Percentiles rank a stretch among this genome's conserved stretches.
These are phyloP conservation scores for Siphamia tubifer DNA, from an alignment of 2,113 vertebrate species.

Conservation along the genomic window DNA sequence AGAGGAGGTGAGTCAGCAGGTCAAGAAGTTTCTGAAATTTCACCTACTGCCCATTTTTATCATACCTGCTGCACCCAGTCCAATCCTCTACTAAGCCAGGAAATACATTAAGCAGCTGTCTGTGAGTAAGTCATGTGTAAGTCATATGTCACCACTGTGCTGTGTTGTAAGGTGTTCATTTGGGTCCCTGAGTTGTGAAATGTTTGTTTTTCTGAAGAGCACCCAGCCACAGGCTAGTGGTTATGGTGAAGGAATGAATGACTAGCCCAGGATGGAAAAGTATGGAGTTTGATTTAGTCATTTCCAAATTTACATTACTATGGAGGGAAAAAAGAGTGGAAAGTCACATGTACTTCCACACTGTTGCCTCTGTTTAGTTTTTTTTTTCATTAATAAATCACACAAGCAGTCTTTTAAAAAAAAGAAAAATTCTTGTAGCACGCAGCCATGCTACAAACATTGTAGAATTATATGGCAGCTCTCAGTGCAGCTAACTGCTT, in stretches of 20 bases:
- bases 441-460: too few species aligned
- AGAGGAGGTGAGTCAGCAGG: slow-evolving; percentile 76
- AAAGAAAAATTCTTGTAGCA: too few species aligned
- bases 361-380: too few species aligned
- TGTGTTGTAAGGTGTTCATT: slow-evolving; percentile 28
- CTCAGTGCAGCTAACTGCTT: too few species aligned
- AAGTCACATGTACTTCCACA: too few species aligned
- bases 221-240: slow-evolving; percentile 33
- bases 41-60: background rate
- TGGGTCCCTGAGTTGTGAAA: slow-evolving; percentile 49
- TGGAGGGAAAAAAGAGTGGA: too few species aligned
- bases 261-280: background rate
- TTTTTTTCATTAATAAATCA: too few species aligned
- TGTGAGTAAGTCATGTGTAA: slow-evolving; percentile 39
- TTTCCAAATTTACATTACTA: too few species aligned
- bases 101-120: slow-evolving; percentile 34
- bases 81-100: slow-evolving; percentile 11
- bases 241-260: background rate
- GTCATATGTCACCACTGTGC: slow-evolving; percentile 23
- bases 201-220: slow-evolving; percentile 51
- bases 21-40: background rate
- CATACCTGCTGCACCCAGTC: background rate
- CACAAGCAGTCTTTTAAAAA: too few species aligned
- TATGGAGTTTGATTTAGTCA: background rate
- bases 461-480: too few species aligned